Evolutionary conservation across 2,113 vertebrate genomes (phyloP).

Genomic region (Passer montanus): DNA sequence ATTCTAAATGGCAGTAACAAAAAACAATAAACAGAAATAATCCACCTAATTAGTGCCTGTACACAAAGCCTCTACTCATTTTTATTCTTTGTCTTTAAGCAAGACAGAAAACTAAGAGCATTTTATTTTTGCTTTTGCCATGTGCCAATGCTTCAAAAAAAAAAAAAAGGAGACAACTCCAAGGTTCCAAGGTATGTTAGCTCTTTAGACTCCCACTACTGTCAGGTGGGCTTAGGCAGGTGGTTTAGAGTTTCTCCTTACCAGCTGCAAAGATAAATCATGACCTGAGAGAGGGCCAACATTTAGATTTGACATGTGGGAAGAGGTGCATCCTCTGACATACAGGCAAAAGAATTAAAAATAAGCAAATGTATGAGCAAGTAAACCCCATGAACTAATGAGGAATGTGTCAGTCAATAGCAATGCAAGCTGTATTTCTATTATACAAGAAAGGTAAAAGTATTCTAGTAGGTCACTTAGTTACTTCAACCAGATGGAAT

Average conservation of each 20-base stretch:
- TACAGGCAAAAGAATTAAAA: neutral
- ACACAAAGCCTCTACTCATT: neutral
- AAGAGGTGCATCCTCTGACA: neutral
- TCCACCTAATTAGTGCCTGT: neutral
- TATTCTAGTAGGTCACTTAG: slow-evolving; percentile 45
- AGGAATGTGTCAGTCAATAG: neutral
- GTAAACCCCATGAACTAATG: neutral
- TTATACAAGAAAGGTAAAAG: slow-evolving; percentile 32
- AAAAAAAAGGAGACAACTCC: neutral
- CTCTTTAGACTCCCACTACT: neutral
- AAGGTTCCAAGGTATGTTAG: neutral
- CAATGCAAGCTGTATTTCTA: neutral
- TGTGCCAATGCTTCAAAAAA: neutral
- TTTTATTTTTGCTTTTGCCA: neutral
- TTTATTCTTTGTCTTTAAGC: neutral
- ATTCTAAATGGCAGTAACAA: neutral
- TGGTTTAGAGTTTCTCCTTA: neutral
- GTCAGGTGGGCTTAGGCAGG: neutral
- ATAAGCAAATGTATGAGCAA: neutral
- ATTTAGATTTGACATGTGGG: neutral
- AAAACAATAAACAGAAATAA: slow-evolving; percentile 10
- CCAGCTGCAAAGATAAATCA: neutral
- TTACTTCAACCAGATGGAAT: slow-evolving; percentile 67
- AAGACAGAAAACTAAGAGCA: neutral
- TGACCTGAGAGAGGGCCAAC: neutral